A percentile compares a stretch with the other conserved stretches of the same genome.
Conservation (phyloP, 2,888 invertebrate species). For the Barypeithes pellucidus region DNA sequence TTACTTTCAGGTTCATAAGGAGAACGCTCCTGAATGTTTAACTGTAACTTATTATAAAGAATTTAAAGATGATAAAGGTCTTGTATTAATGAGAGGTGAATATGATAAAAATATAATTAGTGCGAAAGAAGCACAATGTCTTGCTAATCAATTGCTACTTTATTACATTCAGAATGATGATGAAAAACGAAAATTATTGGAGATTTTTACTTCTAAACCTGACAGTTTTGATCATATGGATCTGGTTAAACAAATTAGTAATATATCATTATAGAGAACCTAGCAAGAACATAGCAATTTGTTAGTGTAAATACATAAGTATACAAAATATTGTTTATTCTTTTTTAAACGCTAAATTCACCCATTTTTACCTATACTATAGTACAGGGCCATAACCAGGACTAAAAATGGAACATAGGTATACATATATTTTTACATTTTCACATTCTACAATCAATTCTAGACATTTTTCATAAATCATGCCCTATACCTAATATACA, state of each 20-base stretch:
- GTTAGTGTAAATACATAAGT: not conserved
- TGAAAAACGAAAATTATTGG: constrained; percentile 76
- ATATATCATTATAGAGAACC: constrained; percentile 66
- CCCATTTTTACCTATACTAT: too few relatives aligned
- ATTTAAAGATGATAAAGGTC: constrained; percentile 78
- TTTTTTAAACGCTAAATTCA: too few relatives aligned
- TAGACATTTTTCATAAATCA: too few relatives aligned
- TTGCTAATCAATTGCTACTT: constrained; percentile 89
- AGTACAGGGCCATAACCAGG: too few relatives aligned
- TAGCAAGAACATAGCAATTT: not conserved
- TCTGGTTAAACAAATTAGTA: constrained; percentile 84
- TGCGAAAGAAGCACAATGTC: constrained; percentile 86
- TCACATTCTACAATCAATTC: too few relatives aligned
- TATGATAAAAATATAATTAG: constrained; percentile 85
- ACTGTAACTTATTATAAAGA: constrained; percentile 87
- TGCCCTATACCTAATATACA: too few relatives aligned
- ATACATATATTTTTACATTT: too few relatives aligned
- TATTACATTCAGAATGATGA: constrained; percentile 83
- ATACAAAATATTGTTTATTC: not conserved
- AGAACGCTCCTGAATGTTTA: constrained; percentile 91
- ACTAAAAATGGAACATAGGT: too few relatives aligned
- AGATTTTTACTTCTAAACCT: constrained; percentile 81
- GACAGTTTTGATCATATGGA: constrained; percentile 88
- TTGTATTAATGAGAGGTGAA: constrained; percentile 90
- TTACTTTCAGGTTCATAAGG: constrained; percentile 90